Evolutionary conservation across 2,113 vertebrate species (phyloP), one percentile per base, ranked within the genome.

Genomic region (Ailurus styani): DNA sequence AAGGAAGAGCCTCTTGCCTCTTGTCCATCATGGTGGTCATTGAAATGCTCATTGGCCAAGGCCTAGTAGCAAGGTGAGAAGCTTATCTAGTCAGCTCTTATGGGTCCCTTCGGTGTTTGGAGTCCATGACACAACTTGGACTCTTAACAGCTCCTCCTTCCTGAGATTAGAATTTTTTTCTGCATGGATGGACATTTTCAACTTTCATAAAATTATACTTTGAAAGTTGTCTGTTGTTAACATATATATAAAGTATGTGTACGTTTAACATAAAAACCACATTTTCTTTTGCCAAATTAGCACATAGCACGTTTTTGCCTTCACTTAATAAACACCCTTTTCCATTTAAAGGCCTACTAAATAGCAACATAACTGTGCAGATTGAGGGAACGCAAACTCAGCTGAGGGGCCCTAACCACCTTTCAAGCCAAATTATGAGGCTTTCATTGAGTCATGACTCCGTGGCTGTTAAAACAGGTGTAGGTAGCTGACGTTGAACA

Each of bases 251-350:
- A 94, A 95, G 0, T 29, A 42, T 95, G 66, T 75, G 68, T 52
- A 79, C 7, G 3, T 66, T 94, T 88, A 77, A 89, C 20, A 93
- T 42, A 90, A 95, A 96, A 96, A 64, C 4, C 31, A 93, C 90
- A 82, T 90, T 95, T 97, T 89, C 83, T 87, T 83, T 87, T 85
- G 50, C 62, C 45, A 93, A 89, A 97, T 96, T 92, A 97, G 52
- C 55, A 86, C 6, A 52, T 29, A 91, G 55, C 23, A n/a, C 54
- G 27, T 42, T 87, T 94, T 97, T 91, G 64, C 66, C 29, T 84
- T 96, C 60, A 87, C 45, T 87, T 86, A 84, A 97, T 75, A 83
- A 96, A 97, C 12, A 96, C n/a, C 9, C 27, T 52, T 82, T 96
- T 75, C 68, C 82, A 96, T 94, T 91, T 97, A 95, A 94, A 83